Evolutionary conservation across 1,140 invertebrate genomes (phyloP).

Genomic region (Ceratosolen fusciceps): DNA sequence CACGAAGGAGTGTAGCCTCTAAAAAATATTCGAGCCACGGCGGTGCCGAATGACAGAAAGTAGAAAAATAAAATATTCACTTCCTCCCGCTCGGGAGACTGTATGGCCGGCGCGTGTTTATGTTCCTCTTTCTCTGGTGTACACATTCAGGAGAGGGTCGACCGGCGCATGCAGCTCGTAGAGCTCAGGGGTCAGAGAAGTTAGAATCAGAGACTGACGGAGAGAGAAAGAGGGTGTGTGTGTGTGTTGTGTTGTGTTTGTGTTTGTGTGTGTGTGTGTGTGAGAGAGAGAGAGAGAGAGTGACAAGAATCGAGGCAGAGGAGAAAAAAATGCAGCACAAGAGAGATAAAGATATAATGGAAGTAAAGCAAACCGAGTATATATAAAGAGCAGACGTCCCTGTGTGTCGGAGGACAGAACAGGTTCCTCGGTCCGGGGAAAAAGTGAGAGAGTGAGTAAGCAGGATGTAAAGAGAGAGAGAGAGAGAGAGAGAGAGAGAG

Average conservation of each 20-base stretch:
- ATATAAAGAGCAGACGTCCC: constrained; percentile 9
- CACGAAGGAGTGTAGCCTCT: neutral
- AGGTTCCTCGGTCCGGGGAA: constrained; percentile 50
- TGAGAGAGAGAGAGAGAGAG: neutral
- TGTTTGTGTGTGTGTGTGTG: neutral
- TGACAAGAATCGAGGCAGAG: neutral
- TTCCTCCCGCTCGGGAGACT: constrained; percentile 16
- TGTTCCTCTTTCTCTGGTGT: neutral
- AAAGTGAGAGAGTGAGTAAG: neutral
- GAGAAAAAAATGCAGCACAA: constrained; percentile 17
- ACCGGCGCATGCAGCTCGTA: too few species aligned
- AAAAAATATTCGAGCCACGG: neutral
- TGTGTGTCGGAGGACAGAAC: constrained; percentile 49
- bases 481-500: constrained; percentile 1
- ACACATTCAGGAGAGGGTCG: too few species aligned
- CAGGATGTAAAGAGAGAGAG: constrained; percentile 4
- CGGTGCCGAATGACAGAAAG: neutral
- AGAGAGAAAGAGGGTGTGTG: too few species aligned
- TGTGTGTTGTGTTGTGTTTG: too few species aligned
- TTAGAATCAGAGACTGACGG: too few species aligned
- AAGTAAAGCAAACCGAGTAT: constrained; percentile 5
- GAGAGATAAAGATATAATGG: constrained; percentile 42
- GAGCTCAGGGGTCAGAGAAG: too few species aligned
- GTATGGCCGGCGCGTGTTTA: too few species aligned
- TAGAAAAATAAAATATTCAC: constrained; percentile 37